Percentiles rank a stretch among this genome's conserved stretches.
These are phyloP conservation scores for Caiman crocodilus DNA, from an alignment of 2,797 vertebrate genomes.

Conservation along the genomic window DNA sequence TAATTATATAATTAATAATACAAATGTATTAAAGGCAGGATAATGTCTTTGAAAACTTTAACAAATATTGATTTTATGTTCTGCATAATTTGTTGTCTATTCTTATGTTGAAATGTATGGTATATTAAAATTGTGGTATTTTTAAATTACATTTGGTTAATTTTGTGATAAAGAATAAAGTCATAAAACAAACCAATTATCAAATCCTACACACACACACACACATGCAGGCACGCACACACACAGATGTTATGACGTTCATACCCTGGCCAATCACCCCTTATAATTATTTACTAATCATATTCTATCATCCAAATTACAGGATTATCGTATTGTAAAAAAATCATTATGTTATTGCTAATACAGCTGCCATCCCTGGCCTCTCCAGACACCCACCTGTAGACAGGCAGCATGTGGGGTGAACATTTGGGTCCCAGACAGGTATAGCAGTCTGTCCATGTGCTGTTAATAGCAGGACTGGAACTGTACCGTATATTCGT, in stretches of 20 bases:
- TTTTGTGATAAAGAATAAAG: background rate
- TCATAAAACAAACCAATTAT: background rate
- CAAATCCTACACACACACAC: background rate
- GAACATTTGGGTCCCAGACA: slow-evolving; percentile 36
- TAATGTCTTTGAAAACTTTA: background rate
- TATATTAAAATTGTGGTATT: background rate
- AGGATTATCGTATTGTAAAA: background rate
- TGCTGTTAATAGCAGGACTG: slow-evolving; percentile 13
- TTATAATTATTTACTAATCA: background rate
- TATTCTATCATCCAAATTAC: background rate
- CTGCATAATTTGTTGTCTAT: background rate
- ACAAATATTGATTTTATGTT: slow-evolving; percentile 13
- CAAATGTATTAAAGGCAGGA: background rate
- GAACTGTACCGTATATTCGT: background rate
- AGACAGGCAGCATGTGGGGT: background rate
- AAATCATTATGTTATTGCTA: background rate
- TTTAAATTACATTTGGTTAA: background rate
- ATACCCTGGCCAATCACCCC: background rate
- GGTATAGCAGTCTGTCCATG: slow-evolving; percentile 4
- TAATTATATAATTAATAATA: slow-evolving; percentile 25
- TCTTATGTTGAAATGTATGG: background rate
- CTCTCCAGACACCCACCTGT: slow-evolving; percentile 4
- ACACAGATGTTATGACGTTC: background rate
- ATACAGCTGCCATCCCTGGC: background rate
- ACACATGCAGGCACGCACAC: background rate